phyloP scores from a whole-genome alignment of 2,797 vertebrate genomes.

The Myiotriccus ornatus region DNA sequence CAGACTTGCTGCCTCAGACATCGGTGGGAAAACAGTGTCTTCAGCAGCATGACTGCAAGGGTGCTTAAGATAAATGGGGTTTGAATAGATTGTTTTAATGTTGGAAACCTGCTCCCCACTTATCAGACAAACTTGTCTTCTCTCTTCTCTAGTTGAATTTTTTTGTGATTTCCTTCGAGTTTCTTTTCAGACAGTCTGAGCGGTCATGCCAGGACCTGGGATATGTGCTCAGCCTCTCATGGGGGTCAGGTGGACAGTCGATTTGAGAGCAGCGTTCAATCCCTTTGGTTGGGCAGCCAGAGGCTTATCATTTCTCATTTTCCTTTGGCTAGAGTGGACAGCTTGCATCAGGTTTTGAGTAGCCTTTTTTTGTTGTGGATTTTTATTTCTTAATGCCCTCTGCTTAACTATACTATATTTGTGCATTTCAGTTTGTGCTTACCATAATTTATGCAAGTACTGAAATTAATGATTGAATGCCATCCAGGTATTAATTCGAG shows the following conservation, averaged over 20 bases:
- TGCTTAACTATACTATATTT: not conserved
- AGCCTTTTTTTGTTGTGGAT: not conserved
- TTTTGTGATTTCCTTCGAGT: not conserved
- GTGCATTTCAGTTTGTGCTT: not conserved
- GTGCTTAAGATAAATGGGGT: not conserved
- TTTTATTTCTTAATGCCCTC: not conserved
- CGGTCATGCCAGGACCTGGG: rapidly evolving
- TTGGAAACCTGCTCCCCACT: not conserved
- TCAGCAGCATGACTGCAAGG: not conserved
- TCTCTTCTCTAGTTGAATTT: not conserved
- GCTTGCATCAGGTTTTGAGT: not conserved
- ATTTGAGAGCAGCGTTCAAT: not conserved
- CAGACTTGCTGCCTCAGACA: not conserved
- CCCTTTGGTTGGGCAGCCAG: not conserved
- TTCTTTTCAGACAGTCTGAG: not conserved
- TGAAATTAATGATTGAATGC: not conserved
- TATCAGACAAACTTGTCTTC: not conserved
- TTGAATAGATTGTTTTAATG: not conserved
- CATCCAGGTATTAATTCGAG: not conserved
- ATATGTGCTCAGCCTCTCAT: not conserved
- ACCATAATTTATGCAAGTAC: not conserved
- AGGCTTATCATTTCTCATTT: rapidly evolving
- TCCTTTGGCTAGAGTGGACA: not conserved
- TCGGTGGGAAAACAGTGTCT: rapidly evolving
- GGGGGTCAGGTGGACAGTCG: rapidly evolving